Base-by-base conservation (phyloP, 2,797 vertebrate genomes). In the Harpagifer antarcticus region DNA sequence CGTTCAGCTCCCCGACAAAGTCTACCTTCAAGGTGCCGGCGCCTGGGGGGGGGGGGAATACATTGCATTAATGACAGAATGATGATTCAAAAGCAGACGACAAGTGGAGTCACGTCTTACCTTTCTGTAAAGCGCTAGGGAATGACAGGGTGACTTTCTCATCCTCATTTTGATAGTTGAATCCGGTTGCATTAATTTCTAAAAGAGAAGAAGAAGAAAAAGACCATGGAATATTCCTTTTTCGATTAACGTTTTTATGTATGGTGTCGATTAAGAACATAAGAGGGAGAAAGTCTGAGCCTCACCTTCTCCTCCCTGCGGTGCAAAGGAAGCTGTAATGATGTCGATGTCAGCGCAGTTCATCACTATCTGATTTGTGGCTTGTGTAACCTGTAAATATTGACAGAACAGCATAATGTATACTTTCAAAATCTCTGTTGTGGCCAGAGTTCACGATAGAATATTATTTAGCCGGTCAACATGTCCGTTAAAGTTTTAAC, bases 301-400 rank as follows among this genome's bases (percentile, higher is more conserved):
- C 94, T 94, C 92, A 98, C 98, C 98, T 94, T 99, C 97, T 12
- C 96, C 97, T 91, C 98, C 98, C 49, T 97, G 93, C 42, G 96
- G 96, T 47, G 86, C 96, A 79, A 98, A 99, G 52, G 98, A 99
- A 74, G 97, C 98, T 47, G 97, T 99, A 91, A 99, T 98, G 91
- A 99, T 99, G 94, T 99, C 98, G 65, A 99, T 99, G 94, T 99
- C 98, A 37, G 98, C 98, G 73, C 98, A 99, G 95, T 99, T 99
- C 98, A 99, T 99, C 94, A 99, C 97, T 86, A 99, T 99, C 89
- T 99, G 98, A 94, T 98, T 99, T 76, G 98, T 99, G 47, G 96
- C 95, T 90, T 97, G 96, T 87, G 94, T 96, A 83, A 99, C 98
- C 98, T 99, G 94, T 0, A 93, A 94, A 94, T 81, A 89, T 76